Base-by-base conservation (phyloP, 2,888 invertebrate genomes). In the Pyrocoelia pectoralis region DNA sequence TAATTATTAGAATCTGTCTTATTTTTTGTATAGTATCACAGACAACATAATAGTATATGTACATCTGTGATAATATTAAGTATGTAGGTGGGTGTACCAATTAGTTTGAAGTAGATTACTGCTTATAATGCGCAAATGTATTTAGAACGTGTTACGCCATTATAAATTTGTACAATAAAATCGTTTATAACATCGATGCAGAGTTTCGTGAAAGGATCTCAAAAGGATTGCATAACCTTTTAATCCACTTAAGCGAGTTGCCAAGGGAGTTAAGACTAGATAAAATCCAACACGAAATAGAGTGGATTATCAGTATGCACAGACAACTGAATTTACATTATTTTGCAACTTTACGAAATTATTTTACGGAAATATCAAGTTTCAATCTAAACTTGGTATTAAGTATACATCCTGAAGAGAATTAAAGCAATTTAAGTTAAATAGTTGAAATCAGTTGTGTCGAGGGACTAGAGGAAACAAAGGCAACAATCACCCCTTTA, bases 401-500 rank as follows among this genome's bases (percentile, higher is more conserved):
- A 60, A 60, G 60, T 65, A 59, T 51, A 62, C 62, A 55, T 51
- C 50, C 50, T 33, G 43, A 56, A 67, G 46, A 55, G 58, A 59
- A 67, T 65, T 68, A 61, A 65, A 67, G 63, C 74, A 74, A 73
- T 75, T 74, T 72, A 73, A 72, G 73, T 71, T 74, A 72, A 74
- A 74, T 70, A 70, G 71, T 67, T 67, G 66, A 74, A 76, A 76
- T 77, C 75, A 77, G 74, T 77, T 77, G 74, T 72, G 75, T 74
- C 72, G 73, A 75, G 74, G 60, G 65, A 53, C 52, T 56, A 43
- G 54, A 52, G 50, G 40, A 61, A 61, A 68, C 65, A 65, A 77
- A 76, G 72, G 67, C 68, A 68, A 67, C 73, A 71, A 75, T 75
- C 72, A 66, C 68, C 70, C 72, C 72, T 75, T 74, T 73, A 73